phyloP scores from a whole-genome alignment of 2,888 invertebrate species.

The Mamestra brassicae region DNA sequence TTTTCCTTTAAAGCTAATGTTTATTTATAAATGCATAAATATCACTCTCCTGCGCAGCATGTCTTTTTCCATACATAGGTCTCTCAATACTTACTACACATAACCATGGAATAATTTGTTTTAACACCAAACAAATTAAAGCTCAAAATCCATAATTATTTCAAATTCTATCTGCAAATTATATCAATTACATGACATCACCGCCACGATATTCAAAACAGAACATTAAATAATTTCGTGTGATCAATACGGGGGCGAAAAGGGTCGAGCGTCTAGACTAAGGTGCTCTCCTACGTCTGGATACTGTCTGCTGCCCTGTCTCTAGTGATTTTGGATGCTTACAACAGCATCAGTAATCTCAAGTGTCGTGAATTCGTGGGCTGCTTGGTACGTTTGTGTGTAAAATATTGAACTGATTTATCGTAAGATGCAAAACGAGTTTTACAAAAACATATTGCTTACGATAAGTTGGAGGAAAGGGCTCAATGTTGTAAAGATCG shows the following conservation, averaged over 20 bases:
- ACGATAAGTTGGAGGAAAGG: no score
- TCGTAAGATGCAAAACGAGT: no score
- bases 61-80: no score
- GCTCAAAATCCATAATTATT: not conserved
- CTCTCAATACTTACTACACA: no score
- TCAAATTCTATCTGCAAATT: conserved; percentile 5
- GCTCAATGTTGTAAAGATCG: not conserved
- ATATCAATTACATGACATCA: conserved; percentile 14
- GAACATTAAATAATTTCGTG: conserved; percentile 45
- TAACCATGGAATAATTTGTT: not conserved
- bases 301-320: conserved; percentile 25
- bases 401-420: not conserved
- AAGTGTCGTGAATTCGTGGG: not conserved
- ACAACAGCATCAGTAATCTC: conserved; percentile 43
- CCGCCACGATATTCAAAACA: conserved; percentile 25
- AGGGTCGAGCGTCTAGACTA: conserved; percentile 61
- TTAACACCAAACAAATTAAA: not conserved
- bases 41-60: no score
- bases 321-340: conserved; percentile 34
- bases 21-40: no score
- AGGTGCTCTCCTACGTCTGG: conserved; percentile 46
- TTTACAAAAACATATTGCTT: no score
- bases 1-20: no score
- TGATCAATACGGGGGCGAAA: conserved; percentile 60
- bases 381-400: not conserved